A percentile compares a stretch with the other conserved stretches of the same genome.
phyloP scores from a whole-genome alignment of 2,888 invertebrate species.

The Microctonus brassicae region DNA sequence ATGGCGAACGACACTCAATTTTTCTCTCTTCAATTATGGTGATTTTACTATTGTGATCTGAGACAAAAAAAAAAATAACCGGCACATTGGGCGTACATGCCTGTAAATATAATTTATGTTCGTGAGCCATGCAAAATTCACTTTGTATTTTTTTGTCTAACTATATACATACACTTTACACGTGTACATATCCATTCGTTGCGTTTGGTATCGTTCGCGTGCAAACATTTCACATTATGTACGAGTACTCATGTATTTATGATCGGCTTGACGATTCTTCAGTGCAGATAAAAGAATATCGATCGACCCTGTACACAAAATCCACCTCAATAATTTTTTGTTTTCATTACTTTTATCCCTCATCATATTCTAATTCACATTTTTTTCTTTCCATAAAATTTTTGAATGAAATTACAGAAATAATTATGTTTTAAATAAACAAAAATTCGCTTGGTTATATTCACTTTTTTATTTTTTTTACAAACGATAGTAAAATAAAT shows the following conservation, averaged over 20 bases:
- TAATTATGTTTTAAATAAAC: no score
- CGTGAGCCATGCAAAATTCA: slow-evolving; percentile 43
- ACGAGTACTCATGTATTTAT: slow-evolving; percentile 50
- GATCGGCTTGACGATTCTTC: slow-evolving; percentile 46
- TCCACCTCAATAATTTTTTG: slow-evolving; percentile 8
- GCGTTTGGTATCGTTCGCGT: slow-evolving; percentile 39
- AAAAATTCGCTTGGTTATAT: neutral
- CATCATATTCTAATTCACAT: slow-evolving; percentile 5
- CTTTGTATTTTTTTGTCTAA: slow-evolving; percentile 12
- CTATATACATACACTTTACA: neutral
- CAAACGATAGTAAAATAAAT: neutral
- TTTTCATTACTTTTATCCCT: slow-evolving; percentile 17
- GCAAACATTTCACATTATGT: slow-evolving; percentile 49
- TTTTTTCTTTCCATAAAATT: slow-evolving; percentile 1
- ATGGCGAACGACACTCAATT: slow-evolving; percentile 45
- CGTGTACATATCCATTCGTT: slow-evolving; percentile 5
- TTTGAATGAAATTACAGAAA: slow-evolving; percentile 14
- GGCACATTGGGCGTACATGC: slow-evolving; percentile 38
- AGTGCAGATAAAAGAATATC: slow-evolving; percentile 43
- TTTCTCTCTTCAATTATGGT: slow-evolving; percentile 47
- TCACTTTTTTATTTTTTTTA: no score
- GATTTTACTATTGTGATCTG: slow-evolving; percentile 43
- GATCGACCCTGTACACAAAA: slow-evolving; percentile 15
- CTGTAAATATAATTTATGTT: slow-evolving; percentile 48
- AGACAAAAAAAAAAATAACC: slow-evolving; percentile 45